These are phyloP conservation scores for Anniella stebbinsi DNA, from an alignment of 2,797 vertebrate species.

Conservation along the genomic window DNA sequence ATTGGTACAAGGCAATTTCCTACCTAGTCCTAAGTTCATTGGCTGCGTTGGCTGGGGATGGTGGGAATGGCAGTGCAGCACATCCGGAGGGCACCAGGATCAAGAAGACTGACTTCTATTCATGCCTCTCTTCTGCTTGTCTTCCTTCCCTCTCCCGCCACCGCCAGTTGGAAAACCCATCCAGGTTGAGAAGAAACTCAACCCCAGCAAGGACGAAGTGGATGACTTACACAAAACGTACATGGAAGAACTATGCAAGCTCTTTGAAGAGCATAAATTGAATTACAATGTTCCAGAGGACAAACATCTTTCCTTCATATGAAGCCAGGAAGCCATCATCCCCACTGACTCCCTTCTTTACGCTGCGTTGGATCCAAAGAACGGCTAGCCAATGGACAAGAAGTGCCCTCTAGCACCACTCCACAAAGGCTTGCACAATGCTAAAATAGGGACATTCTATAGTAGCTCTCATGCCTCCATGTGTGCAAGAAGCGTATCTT, in stretches of 20 bases:
- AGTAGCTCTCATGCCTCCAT: not conserved
- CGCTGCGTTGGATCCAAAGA: slow-evolving; percentile 8
- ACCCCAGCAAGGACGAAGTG: slow-evolving; percentile 84
- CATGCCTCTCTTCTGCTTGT: not conserved
- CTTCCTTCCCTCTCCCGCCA: not conserved
- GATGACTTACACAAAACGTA: slow-evolving; percentile 87
- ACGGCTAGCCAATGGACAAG: rapidly evolving
- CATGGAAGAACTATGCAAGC: slow-evolving; percentile 83
- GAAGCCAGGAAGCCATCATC: slow-evolving; percentile 11
- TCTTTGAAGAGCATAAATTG: slow-evolving; percentile 93
- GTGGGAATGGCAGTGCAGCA: no score
- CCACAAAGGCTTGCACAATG: no score
- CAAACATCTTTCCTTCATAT: slow-evolving; percentile 86
- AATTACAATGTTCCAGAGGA: slow-evolving; percentile 87
- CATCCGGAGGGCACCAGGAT: not conserved
- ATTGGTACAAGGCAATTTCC: no score
- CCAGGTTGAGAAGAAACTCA: slow-evolving; percentile 80
- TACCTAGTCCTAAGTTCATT: no score
- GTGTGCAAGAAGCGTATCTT: not conserved
- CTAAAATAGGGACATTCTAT: no score
- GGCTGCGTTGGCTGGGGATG: no score
- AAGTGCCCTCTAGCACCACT: no score
- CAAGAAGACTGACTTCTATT: no score
- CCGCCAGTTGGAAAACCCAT: slow-evolving; percentile 91
- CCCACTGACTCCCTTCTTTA: not conserved